A percentile compares a stretch with the other conserved stretches of the same genome.
Conservation (phyloP, 2,888 invertebrate species). For the Orgyia antiqua region DNA sequence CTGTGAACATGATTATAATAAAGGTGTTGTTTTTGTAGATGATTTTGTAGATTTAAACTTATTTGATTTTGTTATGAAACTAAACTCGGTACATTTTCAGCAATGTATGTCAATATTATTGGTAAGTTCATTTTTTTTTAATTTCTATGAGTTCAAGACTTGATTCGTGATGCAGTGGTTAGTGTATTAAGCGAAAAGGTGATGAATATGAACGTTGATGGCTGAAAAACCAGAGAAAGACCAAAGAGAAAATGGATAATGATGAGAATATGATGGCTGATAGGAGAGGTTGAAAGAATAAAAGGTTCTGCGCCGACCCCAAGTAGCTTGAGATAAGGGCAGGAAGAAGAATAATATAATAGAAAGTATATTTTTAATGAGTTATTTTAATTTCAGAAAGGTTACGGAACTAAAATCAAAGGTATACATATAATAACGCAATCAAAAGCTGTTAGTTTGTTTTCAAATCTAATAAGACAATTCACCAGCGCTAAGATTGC, state of each 20-base stretch:
- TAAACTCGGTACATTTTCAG: slow-evolving; percentile 25
- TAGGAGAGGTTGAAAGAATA: no score
- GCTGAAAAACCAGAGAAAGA: no score
- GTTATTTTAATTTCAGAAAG: slow-evolving; percentile 27
- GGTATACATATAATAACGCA: slow-evolving; percentile 32
- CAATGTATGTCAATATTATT: slow-evolving; percentile 20
- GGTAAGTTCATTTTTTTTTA: slow-evolving; percentile 18
- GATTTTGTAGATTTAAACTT: slow-evolving; percentile 25
- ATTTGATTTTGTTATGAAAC: slow-evolving; percentile 18
- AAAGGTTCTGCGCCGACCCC: no score
- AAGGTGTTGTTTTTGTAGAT: slow-evolving; percentile 22
- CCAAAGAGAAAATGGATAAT: no score
- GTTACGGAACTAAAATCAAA: slow-evolving; percentile 29
- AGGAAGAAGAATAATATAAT: neutral
- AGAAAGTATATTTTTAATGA: neutral
- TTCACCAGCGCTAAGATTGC: slow-evolving; percentile 33
- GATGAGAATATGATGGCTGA: no score
- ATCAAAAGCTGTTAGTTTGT: slow-evolving; percentile 33
- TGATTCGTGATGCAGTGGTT: neutral
- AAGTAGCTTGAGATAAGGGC: no score
- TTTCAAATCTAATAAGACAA: slow-evolving; percentile 32
- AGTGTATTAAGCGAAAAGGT: no score
- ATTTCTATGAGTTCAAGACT: neutral
- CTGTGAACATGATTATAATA: slow-evolving; percentile 27
- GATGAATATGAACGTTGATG: no score